These are phyloP conservation scores for Anguilla japonica DNA, from an alignment of 2,113 vertebrate species.

Conservation along the genomic window DNA sequence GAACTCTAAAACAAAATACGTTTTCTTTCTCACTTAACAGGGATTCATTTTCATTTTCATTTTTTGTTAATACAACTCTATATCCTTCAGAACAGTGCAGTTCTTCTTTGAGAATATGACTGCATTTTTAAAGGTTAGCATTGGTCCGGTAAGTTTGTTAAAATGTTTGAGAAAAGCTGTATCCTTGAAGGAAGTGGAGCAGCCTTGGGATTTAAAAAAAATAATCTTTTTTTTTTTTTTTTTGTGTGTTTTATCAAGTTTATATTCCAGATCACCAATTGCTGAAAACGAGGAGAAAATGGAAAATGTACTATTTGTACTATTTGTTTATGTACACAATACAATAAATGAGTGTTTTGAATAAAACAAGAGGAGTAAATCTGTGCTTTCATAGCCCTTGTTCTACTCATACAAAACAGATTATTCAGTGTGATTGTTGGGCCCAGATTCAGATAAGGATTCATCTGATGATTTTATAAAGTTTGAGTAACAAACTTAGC, in stretches of 20 bases:
- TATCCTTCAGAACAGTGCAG: neutral
- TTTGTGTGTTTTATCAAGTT: conserved; percentile 1
- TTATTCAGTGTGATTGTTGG: neutral
- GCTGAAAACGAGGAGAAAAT: conserved; percentile 9
- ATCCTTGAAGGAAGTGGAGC: neutral
- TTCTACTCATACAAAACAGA: no score
- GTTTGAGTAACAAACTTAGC: no score
- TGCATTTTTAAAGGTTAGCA: neutral
- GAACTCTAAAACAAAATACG: neutral
- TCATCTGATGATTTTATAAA: no score
- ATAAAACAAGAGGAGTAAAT: conserved; percentile 1
- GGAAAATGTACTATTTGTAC: neutral
- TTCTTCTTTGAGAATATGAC: neutral
- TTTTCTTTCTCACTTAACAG: neutral
- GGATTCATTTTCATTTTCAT: neutral
- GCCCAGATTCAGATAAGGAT: no score
- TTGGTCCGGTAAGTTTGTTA: neutral
- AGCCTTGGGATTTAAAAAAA: neutral
- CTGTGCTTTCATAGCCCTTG: neutral
- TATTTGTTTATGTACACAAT: conserved; percentile 53
- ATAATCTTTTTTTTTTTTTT: neutral
- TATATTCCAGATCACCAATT: conserved; percentile 23
- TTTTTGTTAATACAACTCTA: conserved; percentile 7
- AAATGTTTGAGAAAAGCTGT: neutral
- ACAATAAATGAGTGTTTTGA: conserved; percentile 57